A percentile compares a stretch with the other conserved stretches of the same genome.
phyloP scores from a whole-genome alignment of 2,113 vertebrate genomes.

The Willisornis vidua region DNA sequence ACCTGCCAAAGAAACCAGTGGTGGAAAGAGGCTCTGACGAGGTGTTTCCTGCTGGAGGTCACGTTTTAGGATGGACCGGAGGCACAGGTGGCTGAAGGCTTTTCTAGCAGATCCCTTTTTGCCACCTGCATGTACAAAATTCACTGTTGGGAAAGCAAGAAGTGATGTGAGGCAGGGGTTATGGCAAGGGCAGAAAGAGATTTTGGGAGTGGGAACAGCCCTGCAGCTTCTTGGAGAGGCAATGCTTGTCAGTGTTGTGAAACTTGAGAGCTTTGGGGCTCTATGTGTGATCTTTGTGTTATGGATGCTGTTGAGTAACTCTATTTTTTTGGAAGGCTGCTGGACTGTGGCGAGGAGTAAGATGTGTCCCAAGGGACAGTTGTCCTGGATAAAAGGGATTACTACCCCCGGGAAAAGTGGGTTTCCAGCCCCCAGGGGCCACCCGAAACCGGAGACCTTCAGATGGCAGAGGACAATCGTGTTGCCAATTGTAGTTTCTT shows the following conservation, averaged over 20 bases:
- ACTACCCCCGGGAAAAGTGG: rapidly evolving
- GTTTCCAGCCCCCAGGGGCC: too few species aligned
- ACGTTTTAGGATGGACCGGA: neutral
- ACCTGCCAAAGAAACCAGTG: neutral
- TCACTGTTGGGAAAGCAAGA: neutral
- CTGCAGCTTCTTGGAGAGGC: neutral
- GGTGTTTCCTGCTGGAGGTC: neutral
- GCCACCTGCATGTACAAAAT: too few species aligned
- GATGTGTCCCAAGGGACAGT: neutral
- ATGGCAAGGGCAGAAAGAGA: neutral
- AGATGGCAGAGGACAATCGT: rapidly evolving
- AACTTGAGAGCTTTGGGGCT: neutral
- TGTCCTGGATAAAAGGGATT: neutral
- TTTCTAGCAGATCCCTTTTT: neutral
- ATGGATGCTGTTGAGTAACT: neutral
- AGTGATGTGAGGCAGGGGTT: too few species aligned
- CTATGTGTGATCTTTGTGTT: rapidly evolving
- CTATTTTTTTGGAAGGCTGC: neutral
- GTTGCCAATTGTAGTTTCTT: neutral
- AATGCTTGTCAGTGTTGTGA: rapidly evolving
- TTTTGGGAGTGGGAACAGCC: neutral
- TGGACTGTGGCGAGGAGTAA: rapidly evolving
- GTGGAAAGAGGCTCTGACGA: neutral
- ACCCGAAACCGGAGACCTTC: rapidly evolving
- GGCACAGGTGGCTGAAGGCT: neutral